Percentiles rank a stretch among this genome's conserved stretches.
phyloP scores from a whole-genome alignment of 64 coral and sea anemone species.

The Pachyseris speciosa region DNA sequence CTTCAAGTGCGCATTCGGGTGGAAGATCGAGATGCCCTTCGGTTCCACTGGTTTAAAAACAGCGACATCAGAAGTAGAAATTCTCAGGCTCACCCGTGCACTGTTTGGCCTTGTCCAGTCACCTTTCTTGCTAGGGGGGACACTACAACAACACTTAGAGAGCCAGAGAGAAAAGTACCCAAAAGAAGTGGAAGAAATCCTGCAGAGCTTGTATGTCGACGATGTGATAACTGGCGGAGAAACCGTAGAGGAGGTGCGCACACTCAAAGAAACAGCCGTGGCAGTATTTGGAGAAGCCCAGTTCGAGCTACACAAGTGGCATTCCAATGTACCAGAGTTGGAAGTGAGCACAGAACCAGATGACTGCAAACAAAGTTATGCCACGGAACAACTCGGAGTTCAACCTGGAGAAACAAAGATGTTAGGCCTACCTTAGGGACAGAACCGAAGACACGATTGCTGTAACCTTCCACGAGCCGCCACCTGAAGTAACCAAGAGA shows the following conservation, averaged over 20 bases:
- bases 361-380: slow-evolving; percentile 8
- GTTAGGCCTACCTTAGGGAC: slow-evolving; percentile 44
- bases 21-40: slow-evolving; percentile 19
- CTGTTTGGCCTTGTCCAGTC: slow-evolving; percentile 58
- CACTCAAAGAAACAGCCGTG: slow-evolving; percentile 31
- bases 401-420: slow-evolving; percentile 25
- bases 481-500: slow-evolving; percentile 4
- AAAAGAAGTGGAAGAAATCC: slow-evolving; percentile 38
- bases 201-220: slow-evolving; percentile 62
- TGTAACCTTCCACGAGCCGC: not conserved
- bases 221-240: slow-evolving; percentile 64
- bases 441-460: slow-evolving; percentile 34
- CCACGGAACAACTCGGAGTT: slow-evolving; percentile 48
- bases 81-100: slow-evolving; percentile 44
- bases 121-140: slow-evolving; percentile 53
- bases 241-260: not conserved
- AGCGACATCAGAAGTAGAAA: not conserved
- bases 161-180: slow-evolving; percentile 17
- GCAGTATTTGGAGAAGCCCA: slow-evolving; percentile 10
- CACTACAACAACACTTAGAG: slow-evolving; percentile 43
- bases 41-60: slow-evolving; percentile 44
- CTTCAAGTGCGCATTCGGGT: slow-evolving; percentile 8
- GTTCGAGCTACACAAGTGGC: slow-evolving; percentile 55
- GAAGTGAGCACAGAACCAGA: not conserved
- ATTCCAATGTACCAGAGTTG: slow-evolving; percentile 19